These are phyloP conservation scores for Chaetura pelagica DNA, from an alignment of 2,113 vertebrate genomes.

Conservation along the genomic window DNA sequence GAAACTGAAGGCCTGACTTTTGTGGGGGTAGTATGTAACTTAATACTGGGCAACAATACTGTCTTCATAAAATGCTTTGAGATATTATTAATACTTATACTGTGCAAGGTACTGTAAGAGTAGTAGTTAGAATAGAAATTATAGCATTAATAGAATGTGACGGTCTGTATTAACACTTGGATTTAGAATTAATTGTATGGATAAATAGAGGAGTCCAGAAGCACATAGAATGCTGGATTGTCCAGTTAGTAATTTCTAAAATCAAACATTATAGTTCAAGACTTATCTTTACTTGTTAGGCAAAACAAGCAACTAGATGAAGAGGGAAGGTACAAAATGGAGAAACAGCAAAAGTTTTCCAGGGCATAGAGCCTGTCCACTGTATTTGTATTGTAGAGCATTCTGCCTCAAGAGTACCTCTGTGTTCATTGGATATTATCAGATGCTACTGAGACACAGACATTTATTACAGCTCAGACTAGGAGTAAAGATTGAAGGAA, in stretches of 20 bases:
- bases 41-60: background rate
- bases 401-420: background rate
- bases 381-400: background rate
- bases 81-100: background rate
- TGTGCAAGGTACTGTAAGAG: background rate
- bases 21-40: background rate
- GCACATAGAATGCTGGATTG: background rate
- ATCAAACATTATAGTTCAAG: background rate
- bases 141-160: background rate
- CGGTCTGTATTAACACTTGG: background rate
- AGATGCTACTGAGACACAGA: background rate
- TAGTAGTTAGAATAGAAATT: background rate
- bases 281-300: background rate
- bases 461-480: background rate
- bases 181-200: background rate
- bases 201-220: background rate
- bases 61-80: background rate
- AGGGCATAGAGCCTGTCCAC: background rate
- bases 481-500: background rate
- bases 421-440: background rate
- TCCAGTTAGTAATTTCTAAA: background rate
- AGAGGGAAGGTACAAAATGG: background rate
- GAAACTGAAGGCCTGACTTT: background rate
- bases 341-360: background rate
- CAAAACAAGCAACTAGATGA: background rate